Evolutionary conservation across 2,888 invertebrate genomes (phyloP).

Genomic region (Diaperis boleti): DNA sequence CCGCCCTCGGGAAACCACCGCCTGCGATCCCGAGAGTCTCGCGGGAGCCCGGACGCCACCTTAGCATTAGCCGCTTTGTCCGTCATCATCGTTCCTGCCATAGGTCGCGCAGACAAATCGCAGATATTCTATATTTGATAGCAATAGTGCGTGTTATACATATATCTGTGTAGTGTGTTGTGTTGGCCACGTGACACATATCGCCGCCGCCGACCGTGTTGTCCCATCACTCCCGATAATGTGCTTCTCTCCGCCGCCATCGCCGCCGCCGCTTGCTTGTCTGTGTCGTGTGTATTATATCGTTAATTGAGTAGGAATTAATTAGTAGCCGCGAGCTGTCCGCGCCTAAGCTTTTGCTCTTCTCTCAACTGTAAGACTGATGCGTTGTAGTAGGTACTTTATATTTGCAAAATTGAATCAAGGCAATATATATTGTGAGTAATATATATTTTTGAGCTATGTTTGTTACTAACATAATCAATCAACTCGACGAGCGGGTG

Average conservation of each 20-base stretch:
- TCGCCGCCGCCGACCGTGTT: slow-evolving; percentile 51
- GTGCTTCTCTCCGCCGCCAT: slow-evolving; percentile 61
- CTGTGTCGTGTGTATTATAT: slow-evolving; percentile 40
- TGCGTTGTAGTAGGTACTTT: slow-evolving; percentile 58
- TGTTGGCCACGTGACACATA: slow-evolving; percentile 55
- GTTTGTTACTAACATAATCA: slow-evolving; percentile 60
- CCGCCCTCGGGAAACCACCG: not conserved
- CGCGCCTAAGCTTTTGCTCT: slow-evolving; percentile 56
- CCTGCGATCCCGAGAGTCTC: slow-evolving; percentile 50
- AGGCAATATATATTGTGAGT: slow-evolving; percentile 63
- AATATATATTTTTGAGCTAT: slow-evolving; percentile 66
- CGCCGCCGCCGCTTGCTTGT: slow-evolving; percentile 39
- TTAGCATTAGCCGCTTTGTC: slow-evolving; percentile 66
- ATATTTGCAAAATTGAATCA: slow-evolving; percentile 60
- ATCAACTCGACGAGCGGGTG: slow-evolving; percentile 49
- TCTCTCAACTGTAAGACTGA: slow-evolving; percentile 66
- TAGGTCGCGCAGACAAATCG: slow-evolving; percentile 53
- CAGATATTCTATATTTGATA: slow-evolving; percentile 61
- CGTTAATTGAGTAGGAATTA: slow-evolving; percentile 33
- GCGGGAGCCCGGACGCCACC: slow-evolving; percentile 53
- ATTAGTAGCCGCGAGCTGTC: slow-evolving; percentile 47
- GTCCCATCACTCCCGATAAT: slow-evolving; percentile 61
- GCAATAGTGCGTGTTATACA: slow-evolving; percentile 63
- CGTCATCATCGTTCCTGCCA: slow-evolving; percentile 67
- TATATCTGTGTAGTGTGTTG: slow-evolving; percentile 57